Percentiles rank a stretch among this genome's conserved stretches.
phyloP scores from a whole-genome alignment of 2,113 vertebrate species.

The Xiphophorus hellerii region DNA sequence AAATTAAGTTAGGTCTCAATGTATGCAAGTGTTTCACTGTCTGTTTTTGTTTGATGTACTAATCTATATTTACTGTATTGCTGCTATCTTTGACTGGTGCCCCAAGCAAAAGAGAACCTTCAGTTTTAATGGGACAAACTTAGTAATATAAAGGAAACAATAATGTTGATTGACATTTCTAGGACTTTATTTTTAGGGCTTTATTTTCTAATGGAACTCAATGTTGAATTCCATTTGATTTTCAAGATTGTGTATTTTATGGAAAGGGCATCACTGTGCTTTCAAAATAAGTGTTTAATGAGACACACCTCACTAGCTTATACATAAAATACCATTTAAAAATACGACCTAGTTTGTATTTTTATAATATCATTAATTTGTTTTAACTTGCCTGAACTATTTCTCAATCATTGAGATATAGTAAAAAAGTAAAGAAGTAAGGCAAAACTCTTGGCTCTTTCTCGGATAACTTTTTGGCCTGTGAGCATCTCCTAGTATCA shows the following conservation, averaged over 20 bases:
- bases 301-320: background rate
- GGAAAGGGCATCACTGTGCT: background rate
- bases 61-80: too few relatives aligned
- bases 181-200: too few relatives aligned
- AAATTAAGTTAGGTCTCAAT: too few relatives aligned
- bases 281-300: background rate
- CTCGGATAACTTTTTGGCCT: background rate
- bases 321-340: too few relatives aligned
- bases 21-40: too few relatives aligned
- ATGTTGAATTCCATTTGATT: background rate
- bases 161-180: background rate
- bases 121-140: too few relatives aligned
- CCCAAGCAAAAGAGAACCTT: too few relatives aligned
- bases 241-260: background rate
- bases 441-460: background rate
- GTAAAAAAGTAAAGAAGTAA: background rate
- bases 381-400: background rate
- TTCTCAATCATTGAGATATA: background rate
- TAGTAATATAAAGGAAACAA: background rate
- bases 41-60: too few relatives aligned
- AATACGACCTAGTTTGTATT: too few relatives aligned
- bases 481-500: background rate
- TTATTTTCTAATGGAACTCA: too few relatives aligned
- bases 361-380: too few relatives aligned
- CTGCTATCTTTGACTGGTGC: too few relatives aligned